Percentiles rank a stretch among this genome's conserved stretches.
Evolutionary conservation across 2,888 invertebrate genomes (phyloP).

Genomic region (Pristionchus fissidentatus): DNA sequence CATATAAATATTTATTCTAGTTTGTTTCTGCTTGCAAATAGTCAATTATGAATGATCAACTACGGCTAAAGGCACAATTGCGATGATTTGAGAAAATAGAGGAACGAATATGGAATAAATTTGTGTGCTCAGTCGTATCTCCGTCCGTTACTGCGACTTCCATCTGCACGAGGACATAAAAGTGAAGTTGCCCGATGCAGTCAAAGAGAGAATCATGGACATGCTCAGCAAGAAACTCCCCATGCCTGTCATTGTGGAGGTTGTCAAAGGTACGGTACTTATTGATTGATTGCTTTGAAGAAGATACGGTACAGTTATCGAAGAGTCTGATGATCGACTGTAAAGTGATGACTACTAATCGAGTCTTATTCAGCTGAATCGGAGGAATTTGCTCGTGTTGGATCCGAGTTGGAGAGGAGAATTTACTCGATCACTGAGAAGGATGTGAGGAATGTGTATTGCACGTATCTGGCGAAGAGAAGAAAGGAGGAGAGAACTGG

Average conservation of each 20-base stretch:
- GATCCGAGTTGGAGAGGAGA: constrained; percentile 48
- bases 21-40: not conserved
- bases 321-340: not conserved
- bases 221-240: constrained; percentile 60
- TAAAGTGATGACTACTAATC: too few species aligned
- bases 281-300: too few species aligned
- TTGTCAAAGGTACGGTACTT: constrained; percentile 56
- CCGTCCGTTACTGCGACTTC: constrained; percentile 66
- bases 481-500: constrained; percentile 18
- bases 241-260: constrained; percentile 61
- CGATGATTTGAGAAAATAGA: not conserved
- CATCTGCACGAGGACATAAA: constrained; percentile 63
- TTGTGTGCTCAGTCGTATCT: constrained; percentile 57
- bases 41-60: not conserved
- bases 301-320: not conserved
- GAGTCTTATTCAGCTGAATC: constrained; percentile 40
- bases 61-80: too few species aligned
- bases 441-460: constrained; percentile 48
- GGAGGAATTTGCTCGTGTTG: not conserved
- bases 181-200: constrained; percentile 44
- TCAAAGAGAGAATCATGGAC: constrained; percentile 56
- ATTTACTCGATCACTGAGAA: constrained; percentile 43
- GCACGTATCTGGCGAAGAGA: constrained; percentile 39
- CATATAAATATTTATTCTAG: too few species aligned
- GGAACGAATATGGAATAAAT: not conserved